These are phyloP conservation scores for Diarsia dahlii DNA, from an alignment of 2,888 invertebrate species.

Conservation along the genomic window DNA sequence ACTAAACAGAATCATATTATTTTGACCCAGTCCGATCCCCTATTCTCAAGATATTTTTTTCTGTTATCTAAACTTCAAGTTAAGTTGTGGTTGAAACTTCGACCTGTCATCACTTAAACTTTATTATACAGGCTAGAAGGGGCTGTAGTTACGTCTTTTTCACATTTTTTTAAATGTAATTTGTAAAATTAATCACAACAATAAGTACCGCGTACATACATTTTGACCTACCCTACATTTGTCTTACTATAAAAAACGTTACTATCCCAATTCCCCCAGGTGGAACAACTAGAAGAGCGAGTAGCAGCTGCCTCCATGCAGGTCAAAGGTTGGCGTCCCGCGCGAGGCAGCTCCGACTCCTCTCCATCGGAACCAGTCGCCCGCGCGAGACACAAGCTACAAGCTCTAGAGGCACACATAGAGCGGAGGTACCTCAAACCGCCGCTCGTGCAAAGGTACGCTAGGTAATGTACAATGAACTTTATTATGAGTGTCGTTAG, in stretches of 20 bases:
- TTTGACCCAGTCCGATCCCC: no score
- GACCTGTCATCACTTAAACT: no score
- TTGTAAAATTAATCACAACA: no score
- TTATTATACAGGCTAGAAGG: no score
- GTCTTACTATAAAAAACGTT: background rate
- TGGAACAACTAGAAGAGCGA: constrained; percentile 97
- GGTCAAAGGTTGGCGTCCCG: constrained; percentile 96
- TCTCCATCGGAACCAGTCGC: constrained; percentile 90
- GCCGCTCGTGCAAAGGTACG: constrained; percentile 93
- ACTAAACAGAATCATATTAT: no score
- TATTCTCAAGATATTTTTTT: no score
- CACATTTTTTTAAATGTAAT: no score
- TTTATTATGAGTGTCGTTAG: constrained; percentile 8
- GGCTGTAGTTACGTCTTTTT: no score
- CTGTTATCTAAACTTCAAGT: no score
- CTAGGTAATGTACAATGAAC: constrained; percentile 79
- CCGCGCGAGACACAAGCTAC: constrained; percentile 93
- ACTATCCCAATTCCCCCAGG: constrained; percentile 78
- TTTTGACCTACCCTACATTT: background rate
- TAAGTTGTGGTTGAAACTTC: no score
- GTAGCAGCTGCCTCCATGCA: constrained; percentile 97
- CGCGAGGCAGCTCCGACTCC: constrained; percentile 79
- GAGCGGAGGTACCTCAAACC: constrained; percentile 98
- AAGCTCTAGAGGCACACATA: constrained; percentile 96
- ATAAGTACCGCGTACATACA: no score